These are phyloP conservation scores for Prosapia bicincta DNA, from an alignment of 2,888 invertebrate genomes.

Conservation along the genomic window DNA sequence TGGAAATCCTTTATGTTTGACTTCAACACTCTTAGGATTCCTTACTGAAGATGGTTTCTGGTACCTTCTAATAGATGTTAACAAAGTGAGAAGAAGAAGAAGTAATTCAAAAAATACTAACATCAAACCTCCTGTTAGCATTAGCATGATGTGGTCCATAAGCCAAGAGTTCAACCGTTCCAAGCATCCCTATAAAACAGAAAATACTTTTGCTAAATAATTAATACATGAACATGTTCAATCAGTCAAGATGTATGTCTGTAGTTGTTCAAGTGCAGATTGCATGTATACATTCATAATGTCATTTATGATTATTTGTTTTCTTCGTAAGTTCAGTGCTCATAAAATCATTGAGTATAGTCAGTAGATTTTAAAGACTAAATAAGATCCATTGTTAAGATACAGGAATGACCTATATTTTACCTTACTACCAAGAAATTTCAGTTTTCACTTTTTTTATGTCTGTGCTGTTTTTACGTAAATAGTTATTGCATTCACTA, in stretches of 20 bases:
- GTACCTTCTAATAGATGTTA: slow-evolving; percentile 25
- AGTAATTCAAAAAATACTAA: slow-evolving; percentile 70
- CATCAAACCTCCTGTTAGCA: slow-evolving; percentile 62
- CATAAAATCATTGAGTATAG: too few species aligned
- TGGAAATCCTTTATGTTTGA: background rate
- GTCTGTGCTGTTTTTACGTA: too few species aligned
- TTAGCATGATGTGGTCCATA: slow-evolving; percentile 66
- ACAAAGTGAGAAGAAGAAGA: slow-evolving; percentile 52
- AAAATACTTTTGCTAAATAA: slow-evolving; percentile 2
- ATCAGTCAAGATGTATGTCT: background rate
- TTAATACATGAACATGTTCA: too few species aligned
- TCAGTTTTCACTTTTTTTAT: too few species aligned
- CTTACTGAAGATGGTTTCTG: background rate
- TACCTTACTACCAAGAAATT: too few species aligned
- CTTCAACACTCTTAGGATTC: background rate
- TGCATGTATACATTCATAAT: background rate
- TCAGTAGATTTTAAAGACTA: too few species aligned
- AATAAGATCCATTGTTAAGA: too few species aligned
- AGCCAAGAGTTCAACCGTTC: slow-evolving; percentile 71
- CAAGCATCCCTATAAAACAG: slow-evolving; percentile 60
- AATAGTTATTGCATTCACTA: too few species aligned
- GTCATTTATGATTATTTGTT: too few species aligned
- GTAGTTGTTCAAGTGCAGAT: background rate
- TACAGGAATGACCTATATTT: too few species aligned
- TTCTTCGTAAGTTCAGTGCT: too few species aligned